These are phyloP conservation scores for Myripristis jacobus DNA, from an alignment of 2,797 vertebrate species.

Conservation along the genomic window DNA sequence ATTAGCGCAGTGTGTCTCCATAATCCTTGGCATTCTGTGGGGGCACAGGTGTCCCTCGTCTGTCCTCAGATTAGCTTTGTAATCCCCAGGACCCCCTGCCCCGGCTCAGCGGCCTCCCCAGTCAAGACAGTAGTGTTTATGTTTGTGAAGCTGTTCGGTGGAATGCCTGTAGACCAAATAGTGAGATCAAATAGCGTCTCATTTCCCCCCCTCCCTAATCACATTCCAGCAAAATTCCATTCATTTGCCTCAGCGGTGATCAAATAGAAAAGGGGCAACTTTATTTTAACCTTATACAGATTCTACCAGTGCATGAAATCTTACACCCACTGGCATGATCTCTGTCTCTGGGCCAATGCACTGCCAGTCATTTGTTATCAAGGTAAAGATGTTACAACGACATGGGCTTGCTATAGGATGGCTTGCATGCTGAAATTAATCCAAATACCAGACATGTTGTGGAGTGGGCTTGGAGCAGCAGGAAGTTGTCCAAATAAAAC, in stretches of 20 bases:
- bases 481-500: constrained; percentile 80
- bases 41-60: constrained; percentile 85
- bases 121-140: constrained; percentile 57
- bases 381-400: constrained; percentile 1
- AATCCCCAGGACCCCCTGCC: constrained; percentile 77
- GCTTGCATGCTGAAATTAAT: constrained; percentile 39
- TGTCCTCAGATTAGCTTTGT: constrained; percentile 84
- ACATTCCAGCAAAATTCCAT: constrained; percentile 58
- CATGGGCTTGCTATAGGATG: constrained; percentile 21
- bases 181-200: constrained; percentile 50
- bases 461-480: constrained; percentile 64
- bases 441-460: constrained; percentile 63
- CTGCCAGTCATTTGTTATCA: neutral
- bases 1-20: constrained; percentile 76
- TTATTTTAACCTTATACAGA: constrained; percentile 7
- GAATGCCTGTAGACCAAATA: constrained; percentile 64
- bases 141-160: constrained; percentile 75
- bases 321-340: too few species aligned
- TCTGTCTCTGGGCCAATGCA: neutral
- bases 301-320: constrained; percentile 7
- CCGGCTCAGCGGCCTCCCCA: constrained; percentile 43
- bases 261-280: neutral
- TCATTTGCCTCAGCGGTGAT: constrained; percentile 17
- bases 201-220: constrained; percentile 19
- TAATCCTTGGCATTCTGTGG: constrained; percentile 80